Conservation (phyloP, 2,113 vertebrate genomes). For the Campylomormyrus numenius region DNA sequence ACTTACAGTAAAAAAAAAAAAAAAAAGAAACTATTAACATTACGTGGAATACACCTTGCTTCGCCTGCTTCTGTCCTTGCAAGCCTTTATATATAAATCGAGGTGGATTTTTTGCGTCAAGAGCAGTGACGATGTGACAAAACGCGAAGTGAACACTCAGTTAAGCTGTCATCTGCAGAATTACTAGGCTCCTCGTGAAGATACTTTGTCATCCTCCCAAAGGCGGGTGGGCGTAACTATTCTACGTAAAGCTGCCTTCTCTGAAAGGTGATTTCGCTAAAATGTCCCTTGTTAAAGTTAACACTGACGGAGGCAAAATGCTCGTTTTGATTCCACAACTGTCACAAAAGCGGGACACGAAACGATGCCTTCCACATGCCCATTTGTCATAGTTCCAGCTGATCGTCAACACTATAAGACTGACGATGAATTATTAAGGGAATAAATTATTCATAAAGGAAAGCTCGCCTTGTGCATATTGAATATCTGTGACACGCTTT, state of each 20-base stretch:
- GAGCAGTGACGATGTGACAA: not conserved
- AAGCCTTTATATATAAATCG: not conserved
- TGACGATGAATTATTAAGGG: conserved; percentile 18
- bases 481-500: not conserved
- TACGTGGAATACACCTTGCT: not conserved
- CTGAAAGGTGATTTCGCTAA: not conserved
- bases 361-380: not conserved
- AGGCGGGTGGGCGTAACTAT: not conserved
- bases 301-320: not conserved
- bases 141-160: not conserved
- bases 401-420: not conserved
- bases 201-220: not conserved
- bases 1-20: not conserved
- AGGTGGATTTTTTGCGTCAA: not conserved
- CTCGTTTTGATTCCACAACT: not conserved
- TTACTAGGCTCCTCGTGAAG: not conserved
- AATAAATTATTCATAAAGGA: conserved; percentile 19
- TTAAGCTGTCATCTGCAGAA: not conserved
- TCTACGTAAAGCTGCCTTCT: not conserved
- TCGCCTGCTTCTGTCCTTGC: not conserved
- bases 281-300: conserved; percentile 5
- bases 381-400: not conserved
- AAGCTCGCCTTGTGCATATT: conserved; percentile 8
- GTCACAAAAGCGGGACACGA: not conserved
- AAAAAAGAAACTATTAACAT: not conserved